A percentile compares a stretch with the other conserved stretches of the same genome.
Evolutionary conservation across 2,888 invertebrate genomes (phyloP).

Genomic region (Dilophus febrilis): DNA sequence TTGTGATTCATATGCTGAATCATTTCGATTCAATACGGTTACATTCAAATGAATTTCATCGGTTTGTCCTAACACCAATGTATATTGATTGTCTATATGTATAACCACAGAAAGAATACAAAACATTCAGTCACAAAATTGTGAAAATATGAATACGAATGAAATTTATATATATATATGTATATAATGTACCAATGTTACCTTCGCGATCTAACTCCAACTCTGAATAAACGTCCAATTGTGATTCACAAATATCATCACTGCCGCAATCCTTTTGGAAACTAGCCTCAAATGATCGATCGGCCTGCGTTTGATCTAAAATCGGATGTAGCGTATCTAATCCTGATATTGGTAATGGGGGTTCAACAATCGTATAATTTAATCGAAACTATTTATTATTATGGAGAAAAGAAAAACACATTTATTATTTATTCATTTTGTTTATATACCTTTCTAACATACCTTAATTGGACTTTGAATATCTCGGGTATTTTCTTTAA

Average conservation of each 20-base stretch:
- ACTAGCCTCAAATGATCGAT: constrained; percentile 61
- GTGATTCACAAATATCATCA: constrained; percentile 75
- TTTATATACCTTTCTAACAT: constrained; percentile 15
- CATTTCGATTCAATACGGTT: constrained; percentile 58
- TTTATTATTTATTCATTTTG: background rate
- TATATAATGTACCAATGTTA: no score
- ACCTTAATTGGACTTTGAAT: constrained; percentile 73
- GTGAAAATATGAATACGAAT: no score
- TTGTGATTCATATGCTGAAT: constrained; percentile 80
- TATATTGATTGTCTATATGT: constrained; percentile 30
- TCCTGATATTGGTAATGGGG: constrained; percentile 38
- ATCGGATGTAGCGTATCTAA: constrained; percentile 45
- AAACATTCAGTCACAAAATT: no score
- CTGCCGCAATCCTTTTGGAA: constrained; percentile 85
- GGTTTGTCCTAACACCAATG: constrained; percentile 49
- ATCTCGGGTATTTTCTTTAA: constrained; percentile 72
- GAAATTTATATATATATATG: no score
- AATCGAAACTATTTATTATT: constrained; percentile 46
- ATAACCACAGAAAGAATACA: no score
- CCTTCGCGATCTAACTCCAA: constrained; percentile 22
- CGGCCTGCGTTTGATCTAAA: constrained; percentile 70
- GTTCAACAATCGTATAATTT: constrained; percentile 63
- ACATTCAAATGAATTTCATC: constrained; percentile 62
- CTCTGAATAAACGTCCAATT: constrained; percentile 46
- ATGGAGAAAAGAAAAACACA: background rate